Evolutionary conservation across 2,113 vertebrate species (phyloP).

Genomic region (Lepisosteus oculatus): DNA sequence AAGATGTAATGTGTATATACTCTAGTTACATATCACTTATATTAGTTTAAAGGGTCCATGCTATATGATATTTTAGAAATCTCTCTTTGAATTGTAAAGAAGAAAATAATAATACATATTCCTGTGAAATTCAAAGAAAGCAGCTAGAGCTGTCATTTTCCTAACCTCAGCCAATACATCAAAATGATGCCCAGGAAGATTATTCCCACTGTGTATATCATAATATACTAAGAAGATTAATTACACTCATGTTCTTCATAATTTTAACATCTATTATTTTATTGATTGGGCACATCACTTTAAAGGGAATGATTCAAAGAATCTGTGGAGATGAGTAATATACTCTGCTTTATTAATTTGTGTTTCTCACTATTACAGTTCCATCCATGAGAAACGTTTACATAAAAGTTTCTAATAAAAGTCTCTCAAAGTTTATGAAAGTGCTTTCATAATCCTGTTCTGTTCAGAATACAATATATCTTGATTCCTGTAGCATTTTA

Average conservation of each 20-base stretch:
- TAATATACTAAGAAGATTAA: constrained; percentile 11
- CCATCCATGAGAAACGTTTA: no score
- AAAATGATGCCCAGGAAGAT: constrained; percentile 2
- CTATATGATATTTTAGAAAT: not conserved
- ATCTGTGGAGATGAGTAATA: not conserved
- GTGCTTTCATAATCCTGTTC: no score
- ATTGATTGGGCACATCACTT: not conserved
- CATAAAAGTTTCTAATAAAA: no score
- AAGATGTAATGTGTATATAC: no score
- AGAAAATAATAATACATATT: not conserved
- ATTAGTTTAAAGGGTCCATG: not conserved
- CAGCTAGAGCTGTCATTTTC: not conserved
- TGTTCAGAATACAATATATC: no score
- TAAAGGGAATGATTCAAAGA: not conserved
- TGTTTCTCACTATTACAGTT: not conserved
- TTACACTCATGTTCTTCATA: not conserved
- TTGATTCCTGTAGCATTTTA: no score
- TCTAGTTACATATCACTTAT: no score
- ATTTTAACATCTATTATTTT: constrained; percentile 4
- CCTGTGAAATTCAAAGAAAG: constrained; percentile 1
- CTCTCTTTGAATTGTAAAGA: not conserved
- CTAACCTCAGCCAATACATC: constrained; percentile 6
- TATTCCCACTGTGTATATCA: constrained; percentile 4
- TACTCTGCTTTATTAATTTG: constrained; percentile 4
- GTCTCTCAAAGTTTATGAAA: no score